Evolutionary conservation across 2,113 vertebrate genomes (phyloP).

Genomic region (Megaleporinus macrocephalus): DNA sequence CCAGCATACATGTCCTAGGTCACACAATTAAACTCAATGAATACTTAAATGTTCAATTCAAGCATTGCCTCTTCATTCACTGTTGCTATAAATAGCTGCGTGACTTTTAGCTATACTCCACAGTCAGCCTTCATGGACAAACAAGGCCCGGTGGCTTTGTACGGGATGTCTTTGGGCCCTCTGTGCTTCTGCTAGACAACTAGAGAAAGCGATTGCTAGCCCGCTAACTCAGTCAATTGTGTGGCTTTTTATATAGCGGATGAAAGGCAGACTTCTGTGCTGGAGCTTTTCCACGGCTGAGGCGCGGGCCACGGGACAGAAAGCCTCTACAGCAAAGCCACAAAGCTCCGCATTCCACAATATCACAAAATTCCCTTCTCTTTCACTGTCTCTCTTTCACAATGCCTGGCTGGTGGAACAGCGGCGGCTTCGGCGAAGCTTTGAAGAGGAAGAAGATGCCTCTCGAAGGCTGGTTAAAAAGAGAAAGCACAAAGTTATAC

Average conservation of each 20-base stretch:
- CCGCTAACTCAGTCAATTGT: constrained; percentile 67
- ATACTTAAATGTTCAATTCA: background rate
- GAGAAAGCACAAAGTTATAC: constrained; percentile 19
- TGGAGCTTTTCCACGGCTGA: constrained; percentile 70
- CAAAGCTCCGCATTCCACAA: constrained; percentile 73
- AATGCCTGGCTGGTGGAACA: constrained; percentile 69
- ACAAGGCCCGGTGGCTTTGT: background rate
- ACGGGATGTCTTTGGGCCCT: background rate
- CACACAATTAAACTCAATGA: background rate
- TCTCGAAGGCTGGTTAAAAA: constrained; percentile 33
- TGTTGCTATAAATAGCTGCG: background rate
- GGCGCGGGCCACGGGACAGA: constrained; percentile 67
- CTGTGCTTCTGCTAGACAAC: background rate
- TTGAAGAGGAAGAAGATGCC: constrained; percentile 38
- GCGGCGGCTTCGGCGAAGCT: constrained; percentile 51
- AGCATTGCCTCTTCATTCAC: background rate
- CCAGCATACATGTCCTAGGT: background rate
- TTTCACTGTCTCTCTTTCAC: constrained; percentile 65
- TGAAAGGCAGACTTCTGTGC: constrained; percentile 78
- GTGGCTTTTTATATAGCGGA: constrained; percentile 72
- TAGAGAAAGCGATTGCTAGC: constrained; percentile 42
- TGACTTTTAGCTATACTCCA: background rate
- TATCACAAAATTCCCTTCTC: constrained; percentile 75
- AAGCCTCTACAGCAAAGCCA: constrained; percentile 73
- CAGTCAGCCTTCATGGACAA: background rate